Base-by-base conservation (phyloP, 2,888 invertebrate species). In the Elysia crispata region DNA sequence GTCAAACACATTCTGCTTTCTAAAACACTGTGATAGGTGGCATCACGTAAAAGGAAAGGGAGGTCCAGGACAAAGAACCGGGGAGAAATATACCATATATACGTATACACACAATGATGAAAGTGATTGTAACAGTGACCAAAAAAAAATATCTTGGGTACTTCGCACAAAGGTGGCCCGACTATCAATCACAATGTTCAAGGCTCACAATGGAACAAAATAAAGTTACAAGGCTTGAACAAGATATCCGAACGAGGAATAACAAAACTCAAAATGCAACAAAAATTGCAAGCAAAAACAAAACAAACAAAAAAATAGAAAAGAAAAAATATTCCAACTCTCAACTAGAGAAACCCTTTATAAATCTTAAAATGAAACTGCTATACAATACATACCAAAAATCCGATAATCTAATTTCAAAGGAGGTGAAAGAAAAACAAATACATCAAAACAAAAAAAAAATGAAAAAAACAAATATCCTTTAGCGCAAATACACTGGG, bases 391-490 rank as follows among this genome's bases (percentile, higher is more conserved):
- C 89, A 85, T 89, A 90, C 89, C 89, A 89, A 82, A 64, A 89
- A 82, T 88, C 89, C 89, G 82, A 89, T 88, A 84, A 89, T 87
- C 89, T 41, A 41, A 41, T 41, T 89, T 87, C 50, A 76, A 69
- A 41, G 67, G 73, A 73, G 73, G 72, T 73, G 84, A 81, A 80
- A 81, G 13, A 78, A 64, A 64, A 5, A 66, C 28, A 66, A 64
- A 13, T 41, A 6, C 33, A 41, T 6, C 8, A 54, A 25, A 73
- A 73, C 23, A 50, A 18, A 73, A 20, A 73, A 50, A n/a, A 18
- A 70, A 70, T 31, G 33, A 70, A 70, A 18, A 70, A 41, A 70
- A 70, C 18, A 18, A 13, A 41, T 11, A 41, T 50, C 70, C 70
- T 41, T 20, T 28, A 31, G 3, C 49, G 13, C 30, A 5, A 33